Evolutionary conservation across 2,797 vertebrate species (phyloP).

Genomic region (Amphiprion clarkii): DNA sequence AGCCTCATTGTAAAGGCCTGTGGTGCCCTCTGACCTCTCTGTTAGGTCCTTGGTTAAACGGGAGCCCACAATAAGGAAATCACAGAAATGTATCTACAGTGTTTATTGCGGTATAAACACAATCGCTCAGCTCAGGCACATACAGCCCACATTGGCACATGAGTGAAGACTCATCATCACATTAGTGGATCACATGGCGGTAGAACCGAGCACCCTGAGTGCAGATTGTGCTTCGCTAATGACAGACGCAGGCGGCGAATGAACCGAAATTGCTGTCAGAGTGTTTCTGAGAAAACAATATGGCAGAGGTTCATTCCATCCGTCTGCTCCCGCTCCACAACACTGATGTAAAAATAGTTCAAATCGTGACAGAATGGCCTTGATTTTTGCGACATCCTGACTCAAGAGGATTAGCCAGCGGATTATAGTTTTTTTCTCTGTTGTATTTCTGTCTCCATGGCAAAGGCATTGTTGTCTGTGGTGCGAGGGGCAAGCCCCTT

Average conservation of each 20-base stretch:
- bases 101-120: not conserved
- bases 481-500: slow-evolving; percentile 45
- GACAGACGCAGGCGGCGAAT: slow-evolving; percentile 15
- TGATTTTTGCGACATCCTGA: slow-evolving; percentile 62
- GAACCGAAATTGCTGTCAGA: slow-evolving; percentile 23
- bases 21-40: slow-evolving; percentile 46
- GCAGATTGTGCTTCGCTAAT: slow-evolving; percentile 13
- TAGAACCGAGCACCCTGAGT: slow-evolving; percentile 18
- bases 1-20: slow-evolving; percentile 39
- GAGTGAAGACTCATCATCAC: slow-evolving; percentile 11
- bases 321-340: not conserved
- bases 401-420: slow-evolving; percentile 70
- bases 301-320: slow-evolving; percentile 30
- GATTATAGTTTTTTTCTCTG: slow-evolving; percentile 59
- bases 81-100: not conserved
- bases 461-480: slow-evolving; percentile 43
- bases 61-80: not conserved
- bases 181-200: slow-evolving; percentile 1
- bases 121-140: not conserved
- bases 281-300: slow-evolving; percentile 34
- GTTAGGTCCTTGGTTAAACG: slow-evolving; percentile 3
- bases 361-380: slow-evolving; percentile 47
- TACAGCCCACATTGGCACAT: not conserved
- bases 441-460: slow-evolving; percentile 61
- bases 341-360: slow-evolving; percentile 56